Conservation (phyloP, 2,888 invertebrate species). For the Zaprionus lineosus region DNA sequence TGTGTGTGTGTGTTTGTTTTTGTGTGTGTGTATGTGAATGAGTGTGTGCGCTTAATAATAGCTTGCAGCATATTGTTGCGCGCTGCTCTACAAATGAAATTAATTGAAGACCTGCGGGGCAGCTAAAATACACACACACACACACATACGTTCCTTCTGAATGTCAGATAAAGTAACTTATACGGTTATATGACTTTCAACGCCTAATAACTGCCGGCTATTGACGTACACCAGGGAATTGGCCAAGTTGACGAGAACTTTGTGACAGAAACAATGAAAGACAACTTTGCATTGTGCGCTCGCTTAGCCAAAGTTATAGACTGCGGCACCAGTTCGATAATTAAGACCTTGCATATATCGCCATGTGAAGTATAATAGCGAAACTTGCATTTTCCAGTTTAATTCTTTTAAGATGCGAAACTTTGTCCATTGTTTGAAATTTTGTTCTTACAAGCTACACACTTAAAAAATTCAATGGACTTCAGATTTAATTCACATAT, state of each 20-base stretch:
- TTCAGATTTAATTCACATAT: no score
- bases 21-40: conserved; percentile 4
- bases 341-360: not conserved
- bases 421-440: no score
- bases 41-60: conserved; percentile 46
- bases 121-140: conserved; percentile 2
- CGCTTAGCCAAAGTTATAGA: conserved; percentile 1
- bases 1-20: conserved; percentile 39
- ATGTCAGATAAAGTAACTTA: conserved; percentile 44
- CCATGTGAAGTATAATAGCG: not conserved
- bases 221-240: conserved; percentile 28
- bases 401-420: no score
- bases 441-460: no score
- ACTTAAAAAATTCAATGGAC: no score
- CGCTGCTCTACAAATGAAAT: conserved; percentile 65
- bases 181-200: conserved; percentile 45
- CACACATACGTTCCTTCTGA: conserved; percentile 20
- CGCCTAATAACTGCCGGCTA: conserved; percentile 64
- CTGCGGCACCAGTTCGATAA: conserved; percentile 16
- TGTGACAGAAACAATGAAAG: conserved; percentile 19
- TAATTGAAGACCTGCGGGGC: conserved; percentile 60
- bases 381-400: no score
- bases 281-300: conserved; percentile 33
- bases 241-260: conserved; percentile 13
- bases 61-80: conserved; percentile 59